phyloP scores from a whole-genome alignment of 2,113 vertebrate species.

The Ammospiza nelsoni region DNA sequence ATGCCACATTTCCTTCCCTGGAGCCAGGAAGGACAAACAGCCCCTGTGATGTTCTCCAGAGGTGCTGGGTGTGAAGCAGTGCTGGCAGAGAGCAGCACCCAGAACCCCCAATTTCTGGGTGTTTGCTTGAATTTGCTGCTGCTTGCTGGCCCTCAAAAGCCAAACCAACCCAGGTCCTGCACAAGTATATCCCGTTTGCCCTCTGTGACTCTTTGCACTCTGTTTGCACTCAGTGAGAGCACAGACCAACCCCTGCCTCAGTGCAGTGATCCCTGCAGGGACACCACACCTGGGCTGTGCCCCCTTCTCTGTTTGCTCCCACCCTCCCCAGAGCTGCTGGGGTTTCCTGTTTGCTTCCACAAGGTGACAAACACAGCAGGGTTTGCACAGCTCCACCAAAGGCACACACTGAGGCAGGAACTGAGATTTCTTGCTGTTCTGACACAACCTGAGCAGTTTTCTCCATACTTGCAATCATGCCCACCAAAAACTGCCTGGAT shows the following conservation, averaged over 20 bases:
- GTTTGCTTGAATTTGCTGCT: not conserved
- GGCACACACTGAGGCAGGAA: fast-evolving
- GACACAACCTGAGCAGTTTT: not conserved
- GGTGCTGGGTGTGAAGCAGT: not conserved
- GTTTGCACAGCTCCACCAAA: not conserved
- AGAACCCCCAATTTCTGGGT: not conserved
- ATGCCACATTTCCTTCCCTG: not conserved
- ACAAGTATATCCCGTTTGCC: not conserved
- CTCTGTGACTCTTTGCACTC: not conserved
- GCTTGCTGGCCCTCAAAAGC: not conserved
- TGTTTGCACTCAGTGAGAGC: not conserved
- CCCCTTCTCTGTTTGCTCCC: not conserved
- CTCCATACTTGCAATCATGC: not conserved
- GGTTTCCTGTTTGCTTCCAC: not conserved
- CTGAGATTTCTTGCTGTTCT: not conserved
- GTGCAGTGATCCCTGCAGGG: not conserved
- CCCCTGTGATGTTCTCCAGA: too few relatives aligned
- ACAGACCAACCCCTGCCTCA: not conserved
- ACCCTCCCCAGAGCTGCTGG: not conserved
- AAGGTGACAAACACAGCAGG: not conserved
- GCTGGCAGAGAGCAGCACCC: not conserved
- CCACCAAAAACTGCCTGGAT: not conserved
- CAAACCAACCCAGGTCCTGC: not conserved
- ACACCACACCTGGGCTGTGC: not conserved
- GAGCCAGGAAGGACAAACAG: not conserved